phyloP scores from a whole-genome alignment of 2,113 vertebrate genomes.

The Colinus virginianus region DNA sequence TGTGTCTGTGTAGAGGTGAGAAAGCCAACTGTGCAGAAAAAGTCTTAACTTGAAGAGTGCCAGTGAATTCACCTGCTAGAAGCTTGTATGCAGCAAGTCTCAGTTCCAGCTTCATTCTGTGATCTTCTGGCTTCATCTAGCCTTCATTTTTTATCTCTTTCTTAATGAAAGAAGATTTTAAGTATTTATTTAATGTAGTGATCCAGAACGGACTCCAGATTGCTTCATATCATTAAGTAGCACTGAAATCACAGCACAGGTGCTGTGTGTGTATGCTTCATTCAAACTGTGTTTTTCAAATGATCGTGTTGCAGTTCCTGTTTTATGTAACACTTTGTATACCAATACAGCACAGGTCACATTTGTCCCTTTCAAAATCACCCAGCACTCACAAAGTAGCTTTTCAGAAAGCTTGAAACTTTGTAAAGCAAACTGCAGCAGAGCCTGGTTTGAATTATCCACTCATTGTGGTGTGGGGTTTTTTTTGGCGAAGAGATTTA shows the following conservation, averaged over 20 bases:
- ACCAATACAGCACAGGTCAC: not conserved
- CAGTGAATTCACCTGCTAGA: not conserved
- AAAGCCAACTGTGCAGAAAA: not conserved
- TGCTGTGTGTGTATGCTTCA: not conserved
- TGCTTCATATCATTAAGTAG: not conserved
- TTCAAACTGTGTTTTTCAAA: not conserved
- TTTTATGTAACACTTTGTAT: not conserved
- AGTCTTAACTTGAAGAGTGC: not conserved
- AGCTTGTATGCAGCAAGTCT: not conserved
- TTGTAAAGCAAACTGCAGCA: conserved; percentile 15
- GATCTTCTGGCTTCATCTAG: not conserved
- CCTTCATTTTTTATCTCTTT: not conserved
- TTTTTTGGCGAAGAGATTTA: not conserved
- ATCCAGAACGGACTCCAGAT: not conserved
- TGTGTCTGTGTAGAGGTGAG: not conserved
- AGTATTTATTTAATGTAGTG: not conserved
- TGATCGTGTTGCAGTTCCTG: not conserved
- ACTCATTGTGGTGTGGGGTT: not conserved
- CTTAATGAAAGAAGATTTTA: not conserved
- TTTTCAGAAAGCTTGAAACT: not conserved
- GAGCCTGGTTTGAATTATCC: conserved; percentile 26
- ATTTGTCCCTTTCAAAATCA: not conserved
- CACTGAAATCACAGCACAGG: not conserved
- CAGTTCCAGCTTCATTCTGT: not conserved
- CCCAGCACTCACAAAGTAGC: not conserved